Evolutionary conservation across 2,888 invertebrate genomes (phyloP).

Genomic region (Altica lythri): DNA sequence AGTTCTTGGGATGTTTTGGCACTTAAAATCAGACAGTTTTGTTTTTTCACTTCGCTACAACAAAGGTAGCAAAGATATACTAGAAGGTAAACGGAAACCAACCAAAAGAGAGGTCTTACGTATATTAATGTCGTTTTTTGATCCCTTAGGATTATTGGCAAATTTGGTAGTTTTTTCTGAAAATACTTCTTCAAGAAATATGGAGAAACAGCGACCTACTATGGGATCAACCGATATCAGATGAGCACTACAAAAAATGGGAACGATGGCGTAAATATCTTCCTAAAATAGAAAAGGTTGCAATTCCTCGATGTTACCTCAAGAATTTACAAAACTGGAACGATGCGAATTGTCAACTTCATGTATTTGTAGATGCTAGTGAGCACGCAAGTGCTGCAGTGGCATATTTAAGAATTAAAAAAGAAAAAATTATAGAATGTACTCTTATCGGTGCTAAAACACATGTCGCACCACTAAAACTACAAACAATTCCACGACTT

Average conservation of each 20-base stretch:
- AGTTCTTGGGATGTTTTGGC: conserved; percentile 28
- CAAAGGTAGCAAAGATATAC: conserved; percentile 27
- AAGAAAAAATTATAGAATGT: conserved; percentile 9
- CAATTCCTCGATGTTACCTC: conserved; percentile 37
- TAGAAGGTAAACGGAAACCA: conserved; percentile 23
- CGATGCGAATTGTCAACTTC: too few relatives aligned
- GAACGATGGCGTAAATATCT: conserved; percentile 34
- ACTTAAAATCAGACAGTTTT: conserved; percentile 12
- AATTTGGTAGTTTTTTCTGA: conserved; percentile 31
- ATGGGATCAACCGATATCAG: conserved; percentile 31
- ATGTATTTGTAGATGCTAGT: conserved; percentile 30
- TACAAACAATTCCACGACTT: conserved; percentile 37
- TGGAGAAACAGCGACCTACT: conserved; percentile 14
- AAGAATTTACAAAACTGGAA: too few relatives aligned
- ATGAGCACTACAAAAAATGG: conserved; percentile 33
- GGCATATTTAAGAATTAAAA: conserved; percentile 14
- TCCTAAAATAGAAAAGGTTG: conserved; percentile 29
- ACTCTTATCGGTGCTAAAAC: conserved; percentile 36
- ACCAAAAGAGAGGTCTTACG: conserved; percentile 28
- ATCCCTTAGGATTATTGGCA: conserved; percentile 24
- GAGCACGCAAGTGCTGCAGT: conserved; percentile 38
- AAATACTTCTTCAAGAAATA: conserved; percentile 31
- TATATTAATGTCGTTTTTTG: conserved; percentile 29
- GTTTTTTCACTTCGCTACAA: conserved; percentile 10
- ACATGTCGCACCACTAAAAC: conserved; percentile 38